These are phyloP conservation scores for Burhinus oedicnemus DNA, from an alignment of 2,113 vertebrate genomes.

Conservation along the genomic window DNA sequence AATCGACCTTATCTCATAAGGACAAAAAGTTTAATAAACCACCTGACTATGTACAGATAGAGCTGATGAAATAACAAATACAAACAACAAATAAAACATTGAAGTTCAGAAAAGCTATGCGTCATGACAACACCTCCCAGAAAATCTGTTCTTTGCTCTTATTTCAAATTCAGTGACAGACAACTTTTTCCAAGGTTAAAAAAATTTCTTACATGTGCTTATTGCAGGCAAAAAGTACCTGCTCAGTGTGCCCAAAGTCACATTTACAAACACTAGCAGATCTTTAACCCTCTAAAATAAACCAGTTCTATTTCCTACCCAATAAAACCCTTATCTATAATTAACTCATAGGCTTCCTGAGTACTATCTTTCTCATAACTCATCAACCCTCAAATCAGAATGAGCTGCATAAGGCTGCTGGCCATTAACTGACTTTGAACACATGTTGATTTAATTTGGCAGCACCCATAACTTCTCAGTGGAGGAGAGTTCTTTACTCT, in stretches of 20 bases:
- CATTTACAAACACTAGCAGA: neutral
- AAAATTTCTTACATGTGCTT: neutral
- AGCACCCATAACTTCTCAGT: neutral
- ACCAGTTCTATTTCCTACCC: neutral
- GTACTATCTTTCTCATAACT: neutral
- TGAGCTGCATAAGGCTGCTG: neutral
- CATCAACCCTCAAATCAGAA: neutral
- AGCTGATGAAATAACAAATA: neutral
- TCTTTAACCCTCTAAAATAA: neutral
- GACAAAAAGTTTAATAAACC: neutral
- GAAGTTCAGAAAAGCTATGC: neutral
- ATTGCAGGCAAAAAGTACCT: neutral
- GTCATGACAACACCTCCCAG: neutral
- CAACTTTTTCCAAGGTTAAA: neutral
- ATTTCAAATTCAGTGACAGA: neutral
- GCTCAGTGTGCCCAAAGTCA: neutral
- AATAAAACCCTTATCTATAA: neutral
- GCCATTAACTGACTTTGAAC: neutral
- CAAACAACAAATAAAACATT: neutral
- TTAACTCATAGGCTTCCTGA: neutral
- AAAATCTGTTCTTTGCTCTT: neutral
- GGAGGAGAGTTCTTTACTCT: neutral
- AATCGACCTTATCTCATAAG: neutral
- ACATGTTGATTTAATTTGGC: neutral
- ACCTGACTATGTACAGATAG: neutral